Conservation (phyloP, 2,797 vertebrate genomes). For the Acipenser oxyrinchus region DNA sequence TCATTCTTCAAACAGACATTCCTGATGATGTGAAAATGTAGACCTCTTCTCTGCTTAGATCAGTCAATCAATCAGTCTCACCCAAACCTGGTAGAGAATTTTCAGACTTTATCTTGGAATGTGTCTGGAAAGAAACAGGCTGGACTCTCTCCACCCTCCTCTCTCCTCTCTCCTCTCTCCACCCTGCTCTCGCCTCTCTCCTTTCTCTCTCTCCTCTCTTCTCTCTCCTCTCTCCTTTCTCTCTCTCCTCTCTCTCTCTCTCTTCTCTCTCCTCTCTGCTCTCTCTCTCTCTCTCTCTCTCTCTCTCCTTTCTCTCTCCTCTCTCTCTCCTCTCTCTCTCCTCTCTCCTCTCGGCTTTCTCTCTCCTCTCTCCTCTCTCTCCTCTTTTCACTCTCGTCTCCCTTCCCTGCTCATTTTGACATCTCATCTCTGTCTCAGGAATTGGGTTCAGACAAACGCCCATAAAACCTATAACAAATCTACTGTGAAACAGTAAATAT, state of each 20-base stretch:
- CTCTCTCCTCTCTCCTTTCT: background rate
- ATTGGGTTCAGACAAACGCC: too few species aligned
- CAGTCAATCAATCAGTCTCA: slow-evolving; percentile 50
- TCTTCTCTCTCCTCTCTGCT: background rate
- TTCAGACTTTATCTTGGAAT: slow-evolving; percentile 50
- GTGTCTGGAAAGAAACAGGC: slow-evolving; percentile 50
- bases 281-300: background rate
- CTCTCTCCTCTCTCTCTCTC: background rate
- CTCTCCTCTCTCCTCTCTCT: background rate
- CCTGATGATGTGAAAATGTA: too few species aligned
- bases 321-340: too few species aligned
- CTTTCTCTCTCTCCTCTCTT: background rate
- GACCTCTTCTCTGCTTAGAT: slow-evolving; percentile 29
- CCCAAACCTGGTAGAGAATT: slow-evolving; percentile 33
- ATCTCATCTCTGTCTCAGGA: too few species aligned
- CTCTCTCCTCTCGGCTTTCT: background rate
- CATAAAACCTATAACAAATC: too few species aligned
- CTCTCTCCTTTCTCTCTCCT: background rate
- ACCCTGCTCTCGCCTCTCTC: slow-evolving; percentile 39
- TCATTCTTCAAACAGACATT: too few species aligned
- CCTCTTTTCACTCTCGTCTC: too few species aligned
- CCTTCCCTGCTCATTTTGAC: too few species aligned
- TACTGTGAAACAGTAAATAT: too few species aligned
- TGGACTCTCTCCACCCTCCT: too few species aligned
- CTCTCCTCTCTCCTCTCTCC: slow-evolving; percentile 23